Evolutionary conservation across 1,140 invertebrate genomes (phyloP).

Genomic region (Mya arenaria): DNA sequence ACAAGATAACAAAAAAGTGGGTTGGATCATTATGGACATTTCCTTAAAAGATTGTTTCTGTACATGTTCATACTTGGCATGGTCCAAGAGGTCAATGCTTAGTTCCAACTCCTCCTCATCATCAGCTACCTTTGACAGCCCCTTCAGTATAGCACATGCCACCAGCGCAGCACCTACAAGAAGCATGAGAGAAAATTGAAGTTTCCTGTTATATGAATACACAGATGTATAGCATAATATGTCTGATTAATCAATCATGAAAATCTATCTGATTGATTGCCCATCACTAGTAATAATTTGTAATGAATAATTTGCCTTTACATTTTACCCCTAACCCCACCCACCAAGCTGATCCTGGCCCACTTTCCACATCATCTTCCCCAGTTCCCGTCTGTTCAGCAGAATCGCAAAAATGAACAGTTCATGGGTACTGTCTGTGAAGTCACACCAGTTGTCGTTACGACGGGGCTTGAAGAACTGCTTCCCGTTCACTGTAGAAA

Average conservation of each 20-base stretch:
- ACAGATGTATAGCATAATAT: too few relatives aligned
- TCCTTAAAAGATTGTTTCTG: too few relatives aligned
- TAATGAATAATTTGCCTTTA: too few relatives aligned
- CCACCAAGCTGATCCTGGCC: slow-evolving; percentile 76
- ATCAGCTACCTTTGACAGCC: slow-evolving; percentile 68
- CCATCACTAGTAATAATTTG: too few relatives aligned
- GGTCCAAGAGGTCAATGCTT: slow-evolving; percentile 62
- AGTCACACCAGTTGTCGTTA: slow-evolving; percentile 62
- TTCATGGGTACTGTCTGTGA: slow-evolving; percentile 76
- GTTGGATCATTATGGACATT: too few relatives aligned
- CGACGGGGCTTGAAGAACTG: slow-evolving; percentile 8
- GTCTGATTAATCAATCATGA: too few relatives aligned
- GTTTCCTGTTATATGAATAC: too few relatives aligned
- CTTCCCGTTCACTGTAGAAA: neutral
- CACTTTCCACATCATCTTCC: slow-evolving; percentile 76
- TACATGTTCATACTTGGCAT: slow-evolving; percentile 67
- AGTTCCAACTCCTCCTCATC: slow-evolving; percentile 76
- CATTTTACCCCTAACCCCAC: too few relatives aligned
- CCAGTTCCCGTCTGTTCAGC: slow-evolving; percentile 76
- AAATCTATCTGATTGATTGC: too few relatives aligned
- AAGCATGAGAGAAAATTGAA: neutral
- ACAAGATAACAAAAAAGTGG: too few relatives aligned
- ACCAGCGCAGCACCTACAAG: slow-evolving; percentile 73
- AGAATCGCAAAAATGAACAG: slow-evolving; percentile 79
- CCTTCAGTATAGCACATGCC: slow-evolving; percentile 72